Evolutionary conservation across 1,140 invertebrate species (phyloP), one percentile per base, ranked within the genome.

Genomic region (Reticulitermes speratus): DNA sequence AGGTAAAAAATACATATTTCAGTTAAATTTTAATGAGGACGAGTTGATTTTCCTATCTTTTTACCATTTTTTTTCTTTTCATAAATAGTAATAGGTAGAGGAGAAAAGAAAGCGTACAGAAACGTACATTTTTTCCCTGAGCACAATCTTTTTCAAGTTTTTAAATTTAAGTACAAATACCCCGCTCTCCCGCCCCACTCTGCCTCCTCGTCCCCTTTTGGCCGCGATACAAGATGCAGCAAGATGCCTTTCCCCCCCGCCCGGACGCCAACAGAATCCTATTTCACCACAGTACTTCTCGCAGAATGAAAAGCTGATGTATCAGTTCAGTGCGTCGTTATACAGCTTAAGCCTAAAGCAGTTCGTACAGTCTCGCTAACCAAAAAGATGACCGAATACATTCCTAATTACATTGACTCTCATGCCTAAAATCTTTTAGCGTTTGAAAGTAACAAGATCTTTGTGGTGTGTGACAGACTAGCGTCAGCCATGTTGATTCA

Each of bases 1-100:
- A 30, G 65, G n/a, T n/a, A 75, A 75, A 75, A 75, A 75, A 75
- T 75, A 75, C 16, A 75, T 14, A 75, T 75, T 75, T 75, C 65
- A 75, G n/a, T 75, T 75, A 75, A 75, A 75, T 75, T 75, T 75
- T 75, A 75, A 75, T 75, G 65, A 75, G 65, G 65, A 55, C 52
- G 52, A 75, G 25, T 75, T 30, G 65, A 75, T 75, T 75, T 75
- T 30, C n/a, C 5, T 75, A 14, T 25, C 65, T 75, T 75, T 65
- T 75, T n/a, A 75, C 30, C 65, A 75, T 30, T 55, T 75, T 75
- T 75, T 75, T 75, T 75, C 65, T 25, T 75, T 75, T 75, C 25
- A 75, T 8, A 30, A 75, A 75, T 30, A 75, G 65, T 9, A 65
- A 65, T 23, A 23, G 59, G 59, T 16, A 12, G 59, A 19, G 16